Evolutionary conservation across 2,113 vertebrate species (phyloP).

Genomic region (Dromaius novaehollandiae): DNA sequence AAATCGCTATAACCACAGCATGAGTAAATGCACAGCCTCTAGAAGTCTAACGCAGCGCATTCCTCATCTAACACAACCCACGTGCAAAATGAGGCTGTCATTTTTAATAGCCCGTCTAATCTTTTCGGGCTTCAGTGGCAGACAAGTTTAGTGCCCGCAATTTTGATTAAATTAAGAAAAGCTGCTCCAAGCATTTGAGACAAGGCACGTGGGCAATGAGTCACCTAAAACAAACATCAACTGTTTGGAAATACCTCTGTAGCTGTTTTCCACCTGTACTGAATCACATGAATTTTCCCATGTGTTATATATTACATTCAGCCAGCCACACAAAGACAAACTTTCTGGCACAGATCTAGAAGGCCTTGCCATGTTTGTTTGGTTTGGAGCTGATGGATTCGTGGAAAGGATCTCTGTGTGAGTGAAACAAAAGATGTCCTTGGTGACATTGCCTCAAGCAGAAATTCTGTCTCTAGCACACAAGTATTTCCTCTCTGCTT

Average conservation of each 20-base stretch:
- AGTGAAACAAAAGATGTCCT: constrained; percentile 15
- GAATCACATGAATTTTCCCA: neutral
- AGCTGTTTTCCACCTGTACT: neutral
- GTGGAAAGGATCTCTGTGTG: neutral
- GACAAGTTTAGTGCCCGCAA: neutral
- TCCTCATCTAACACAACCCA: neutral
- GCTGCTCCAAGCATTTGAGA: neutral
- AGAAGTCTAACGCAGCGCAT: neutral
- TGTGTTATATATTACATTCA: fast-evolving
- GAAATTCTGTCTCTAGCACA: neutral
- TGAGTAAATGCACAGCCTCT: neutral
- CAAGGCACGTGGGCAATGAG: neutral
- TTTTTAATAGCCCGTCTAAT: neutral
- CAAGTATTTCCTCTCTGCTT: neutral
- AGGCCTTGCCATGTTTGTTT: neutral
- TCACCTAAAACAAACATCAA: neutral
- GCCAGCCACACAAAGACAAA: neutral
- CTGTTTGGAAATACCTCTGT: neutral
- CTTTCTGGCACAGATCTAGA: neutral
- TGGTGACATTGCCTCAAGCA: constrained; percentile 11
- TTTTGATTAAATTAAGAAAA: neutral
- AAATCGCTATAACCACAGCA: neutral
- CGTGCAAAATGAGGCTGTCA: neutral
- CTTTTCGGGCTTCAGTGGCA: neutral
- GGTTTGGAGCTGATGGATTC: neutral